Conservation (phyloP, 2,113 vertebrate genomes). For the Thalassoma bifasciatum region DNA sequence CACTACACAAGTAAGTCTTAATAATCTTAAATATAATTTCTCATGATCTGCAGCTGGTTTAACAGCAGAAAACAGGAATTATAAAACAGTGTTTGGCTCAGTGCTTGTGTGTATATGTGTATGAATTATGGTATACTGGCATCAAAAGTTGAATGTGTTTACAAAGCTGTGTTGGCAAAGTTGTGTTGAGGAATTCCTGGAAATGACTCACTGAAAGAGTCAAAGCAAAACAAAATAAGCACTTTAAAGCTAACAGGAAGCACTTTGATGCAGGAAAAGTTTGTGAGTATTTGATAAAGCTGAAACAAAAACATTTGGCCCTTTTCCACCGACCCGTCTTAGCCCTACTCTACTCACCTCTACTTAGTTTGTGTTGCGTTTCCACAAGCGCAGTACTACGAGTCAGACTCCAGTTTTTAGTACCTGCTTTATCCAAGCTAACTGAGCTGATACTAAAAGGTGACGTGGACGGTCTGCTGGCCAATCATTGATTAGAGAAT, state of each 20-base stretch:
- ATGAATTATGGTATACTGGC: not conserved
- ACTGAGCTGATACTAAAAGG: too few species aligned
- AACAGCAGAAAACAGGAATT: not conserved
- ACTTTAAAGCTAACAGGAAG: not conserved
- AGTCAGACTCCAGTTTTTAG: too few species aligned
- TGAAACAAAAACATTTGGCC: not conserved
- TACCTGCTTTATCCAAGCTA: too few species aligned
- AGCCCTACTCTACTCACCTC: too few species aligned
- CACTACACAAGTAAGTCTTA: slow-evolving; percentile 70
- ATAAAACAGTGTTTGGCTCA: too few species aligned
- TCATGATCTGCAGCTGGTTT: not conserved
- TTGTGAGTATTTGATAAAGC: not conserved
- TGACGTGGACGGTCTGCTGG: too few species aligned
- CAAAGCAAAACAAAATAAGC: not conserved
- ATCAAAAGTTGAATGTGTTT: not conserved
- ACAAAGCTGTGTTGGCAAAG: not conserved
- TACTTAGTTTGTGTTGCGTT: too few species aligned
- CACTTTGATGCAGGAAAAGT: too few species aligned
- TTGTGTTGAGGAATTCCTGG: not conserved
- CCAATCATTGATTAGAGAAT: too few species aligned
- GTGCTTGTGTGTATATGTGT: not conserved
- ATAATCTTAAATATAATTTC: not conserved
- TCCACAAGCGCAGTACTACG: too few species aligned
- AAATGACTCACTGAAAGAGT: not conserved
- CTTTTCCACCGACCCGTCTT: too few species aligned